Conservation (phyloP, 37 sponge, comb jelly and placozoan species). For the Diacarnus erythraeanus region DNA sequence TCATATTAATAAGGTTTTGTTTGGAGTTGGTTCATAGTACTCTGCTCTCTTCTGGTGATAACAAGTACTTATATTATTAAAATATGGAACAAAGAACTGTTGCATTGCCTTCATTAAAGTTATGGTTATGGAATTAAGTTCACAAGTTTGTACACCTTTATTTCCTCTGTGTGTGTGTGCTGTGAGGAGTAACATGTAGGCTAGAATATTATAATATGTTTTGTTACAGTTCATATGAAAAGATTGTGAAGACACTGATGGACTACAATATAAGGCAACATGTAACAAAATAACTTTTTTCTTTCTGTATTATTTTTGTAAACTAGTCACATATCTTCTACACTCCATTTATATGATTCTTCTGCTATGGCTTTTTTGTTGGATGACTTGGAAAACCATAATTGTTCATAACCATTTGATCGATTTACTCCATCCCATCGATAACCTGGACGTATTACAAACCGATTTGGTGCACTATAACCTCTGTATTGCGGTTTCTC, state of each 20-base stretch:
- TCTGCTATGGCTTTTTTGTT: conserved; percentile 69
- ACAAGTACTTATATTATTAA: no score
- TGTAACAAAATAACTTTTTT: background rate
- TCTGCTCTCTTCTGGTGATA: no score
- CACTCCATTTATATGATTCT: conserved; percentile 93
- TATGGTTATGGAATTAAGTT: no score
- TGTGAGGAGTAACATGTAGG: no score
- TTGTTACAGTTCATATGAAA: conserved; percentile 21
- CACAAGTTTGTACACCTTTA: no score
- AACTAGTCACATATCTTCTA: conserved; percentile 87
- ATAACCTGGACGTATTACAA: conserved; percentile 88
- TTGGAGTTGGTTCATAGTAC: no score
- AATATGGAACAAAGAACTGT: no score
- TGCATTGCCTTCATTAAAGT: no score
- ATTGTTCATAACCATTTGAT: conserved; percentile 95
- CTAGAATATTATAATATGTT: background rate
- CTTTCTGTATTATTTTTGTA: background rate
- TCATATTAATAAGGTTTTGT: no score
- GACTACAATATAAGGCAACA: background rate
- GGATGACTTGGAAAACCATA: conserved; percentile 53
- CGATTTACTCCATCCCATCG: conserved; percentile 98
- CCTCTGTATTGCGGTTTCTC: conserved; percentile 80
- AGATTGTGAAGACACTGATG: conserved; percentile 16
- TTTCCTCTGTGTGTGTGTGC: no score
- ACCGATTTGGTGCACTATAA: conserved; percentile 84